A percentile compares a stretch with the other conserved stretches of the same genome.
Conservation (phyloP, 2,888 invertebrate species). For the Caenorhabditis macrosperma region DNA sequence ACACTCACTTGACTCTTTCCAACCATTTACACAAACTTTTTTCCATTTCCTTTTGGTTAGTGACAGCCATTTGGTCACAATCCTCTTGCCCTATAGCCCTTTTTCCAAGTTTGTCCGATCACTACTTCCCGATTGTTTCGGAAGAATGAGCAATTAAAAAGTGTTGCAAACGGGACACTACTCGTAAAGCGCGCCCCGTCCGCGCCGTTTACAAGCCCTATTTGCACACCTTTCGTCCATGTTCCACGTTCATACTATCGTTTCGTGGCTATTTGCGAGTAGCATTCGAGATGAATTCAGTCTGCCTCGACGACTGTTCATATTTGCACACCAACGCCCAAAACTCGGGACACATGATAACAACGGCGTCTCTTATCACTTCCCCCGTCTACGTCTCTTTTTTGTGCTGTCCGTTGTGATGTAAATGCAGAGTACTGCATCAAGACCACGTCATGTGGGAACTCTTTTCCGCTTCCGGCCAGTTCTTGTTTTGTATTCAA, state of each 20-base stretch:
- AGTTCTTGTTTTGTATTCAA: conserved; percentile 17
- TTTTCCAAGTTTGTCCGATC: not conserved
- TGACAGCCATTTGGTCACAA: conserved; percentile 1
- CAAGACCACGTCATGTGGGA: conserved; percentile 17
- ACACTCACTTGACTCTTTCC: conserved; percentile 17
- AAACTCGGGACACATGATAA: conserved; percentile 18
- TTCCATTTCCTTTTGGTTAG: not conserved
- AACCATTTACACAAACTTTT: conserved; percentile 9
- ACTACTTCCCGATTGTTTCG: not conserved
- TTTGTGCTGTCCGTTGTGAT: conserved; percentile 7
- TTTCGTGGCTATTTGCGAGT: conserved; percentile 11
- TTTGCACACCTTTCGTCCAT: conserved; percentile 53
- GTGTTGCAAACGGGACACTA: conserved; percentile 9
- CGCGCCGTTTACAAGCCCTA: conserved; percentile 39
- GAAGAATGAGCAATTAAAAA: not conserved
- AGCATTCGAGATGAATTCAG: not conserved
- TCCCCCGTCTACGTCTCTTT: not conserved
- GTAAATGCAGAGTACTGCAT: conserved; percentile 24
- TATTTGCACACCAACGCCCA: conserved; percentile 35
- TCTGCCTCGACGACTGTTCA: conserved; percentile 17
- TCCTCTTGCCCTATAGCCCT: not conserved
- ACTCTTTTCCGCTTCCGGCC: not conserved
- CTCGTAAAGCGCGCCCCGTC: conserved; percentile 32
- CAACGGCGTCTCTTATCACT: conserved; percentile 17
- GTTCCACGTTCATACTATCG: conserved; percentile 43